Evolutionary conservation across 2,113 vertebrate genomes (phyloP).

Genomic region (Hydrochoerus hydrochaeris): DNA sequence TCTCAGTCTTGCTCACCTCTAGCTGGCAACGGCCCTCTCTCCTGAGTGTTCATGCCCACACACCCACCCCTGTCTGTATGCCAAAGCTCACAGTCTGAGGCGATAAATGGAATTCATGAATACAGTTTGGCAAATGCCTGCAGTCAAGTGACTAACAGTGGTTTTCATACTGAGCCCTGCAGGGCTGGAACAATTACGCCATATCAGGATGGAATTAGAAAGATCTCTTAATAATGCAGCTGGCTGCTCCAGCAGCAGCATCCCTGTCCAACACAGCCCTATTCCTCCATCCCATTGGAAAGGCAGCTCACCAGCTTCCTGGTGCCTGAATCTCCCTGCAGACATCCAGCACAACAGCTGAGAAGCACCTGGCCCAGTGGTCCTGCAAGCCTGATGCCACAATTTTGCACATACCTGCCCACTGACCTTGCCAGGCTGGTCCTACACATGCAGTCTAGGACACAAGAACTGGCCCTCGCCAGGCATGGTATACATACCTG

Average conservation of each 20-base stretch:
- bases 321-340: not conserved
- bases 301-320: not conserved
- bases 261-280: not conserved
- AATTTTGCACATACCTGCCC: not conserved
- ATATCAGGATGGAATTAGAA: not conserved
- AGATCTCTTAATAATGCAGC: not conserved
- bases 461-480: not conserved
- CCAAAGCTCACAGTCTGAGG: slow-evolving; percentile 43
- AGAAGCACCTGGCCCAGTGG: not conserved
- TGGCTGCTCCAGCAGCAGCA: not conserved
- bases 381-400: not conserved
- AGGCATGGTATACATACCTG: not conserved
- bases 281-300: not conserved
- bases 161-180: slow-evolving; percentile 56
- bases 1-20: not conserved
- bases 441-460: not conserved
- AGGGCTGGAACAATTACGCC: not conserved
- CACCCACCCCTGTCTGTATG: not conserved
- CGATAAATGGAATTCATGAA: slow-evolving; percentile 43
- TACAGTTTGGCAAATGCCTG: slow-evolving; percentile 21
- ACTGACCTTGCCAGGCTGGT: not conserved
- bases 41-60: not conserved
- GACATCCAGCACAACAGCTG: not conserved
- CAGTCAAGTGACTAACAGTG: slow-evolving; percentile 41
- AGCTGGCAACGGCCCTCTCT: not conserved